phyloP scores from a whole-genome alignment of 2,888 invertebrate species.

The Dexiosoma caninum region DNA sequence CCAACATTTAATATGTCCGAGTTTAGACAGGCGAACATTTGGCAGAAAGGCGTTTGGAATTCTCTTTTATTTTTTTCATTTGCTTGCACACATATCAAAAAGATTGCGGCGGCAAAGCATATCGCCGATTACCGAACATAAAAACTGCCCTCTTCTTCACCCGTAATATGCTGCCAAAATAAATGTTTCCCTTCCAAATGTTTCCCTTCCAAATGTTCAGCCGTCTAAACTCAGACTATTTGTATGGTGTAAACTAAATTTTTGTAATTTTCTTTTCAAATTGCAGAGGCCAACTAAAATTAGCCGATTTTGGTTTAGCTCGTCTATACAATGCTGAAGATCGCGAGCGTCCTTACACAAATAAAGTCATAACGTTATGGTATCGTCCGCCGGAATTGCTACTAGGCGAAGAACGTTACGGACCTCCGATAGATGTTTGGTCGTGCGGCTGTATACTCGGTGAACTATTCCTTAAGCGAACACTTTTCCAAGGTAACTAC shows the following conservation, averaged over 20 bases:
- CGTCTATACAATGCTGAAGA: conserved; percentile 97
- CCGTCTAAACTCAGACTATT: too few species aligned
- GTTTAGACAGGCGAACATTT: too few species aligned
- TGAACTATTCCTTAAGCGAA: conserved; percentile 96
- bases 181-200: too few species aligned
- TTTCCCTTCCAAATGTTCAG: too few species aligned
- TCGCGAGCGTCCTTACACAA: conserved; percentile 96
- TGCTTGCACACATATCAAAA: too few species aligned
- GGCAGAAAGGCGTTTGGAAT: too few species aligned
- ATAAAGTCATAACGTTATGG: conserved; percentile 99
- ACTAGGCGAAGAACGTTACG: conserved; percentile 97
- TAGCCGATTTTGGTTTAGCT: conserved; percentile 98
- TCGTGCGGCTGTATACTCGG: conserved; percentile 99
- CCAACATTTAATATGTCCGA: too few species aligned
- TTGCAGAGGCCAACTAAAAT: conserved; percentile 96
- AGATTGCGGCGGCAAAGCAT: too few species aligned
- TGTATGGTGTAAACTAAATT: neutral
- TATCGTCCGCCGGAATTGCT: conserved; percentile 98
- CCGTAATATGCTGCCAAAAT: too few species aligned
- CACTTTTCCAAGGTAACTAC: conserved; percentile 95
- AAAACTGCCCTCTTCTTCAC: too few species aligned
- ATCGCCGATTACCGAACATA: too few species aligned
- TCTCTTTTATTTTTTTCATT: too few species aligned
- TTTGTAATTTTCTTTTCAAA: neutral
- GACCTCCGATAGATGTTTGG: conserved; percentile 99